Percentiles rank a stretch among this genome's conserved stretches.
Conservation (phyloP, 2,113 vertebrate genomes). For the Phasianus colchicus region DNA sequence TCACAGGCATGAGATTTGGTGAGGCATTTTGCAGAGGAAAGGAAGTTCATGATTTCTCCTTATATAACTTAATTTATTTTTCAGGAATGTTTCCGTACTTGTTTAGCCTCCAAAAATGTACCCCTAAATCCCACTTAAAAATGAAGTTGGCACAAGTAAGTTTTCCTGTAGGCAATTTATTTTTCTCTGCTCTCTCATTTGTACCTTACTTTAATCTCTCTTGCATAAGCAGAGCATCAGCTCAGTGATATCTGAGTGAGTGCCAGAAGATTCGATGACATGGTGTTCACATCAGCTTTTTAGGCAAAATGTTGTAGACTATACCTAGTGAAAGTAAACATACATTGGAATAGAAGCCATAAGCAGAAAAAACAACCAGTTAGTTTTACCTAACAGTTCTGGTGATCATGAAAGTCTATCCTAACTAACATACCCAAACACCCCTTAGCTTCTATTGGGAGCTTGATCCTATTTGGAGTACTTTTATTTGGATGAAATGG, state of each 20-base stretch:
- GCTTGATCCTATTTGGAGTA: background rate
- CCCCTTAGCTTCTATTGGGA: background rate
- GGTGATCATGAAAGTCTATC: background rate
- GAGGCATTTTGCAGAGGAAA: background rate
- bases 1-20: slow-evolving; percentile 9
- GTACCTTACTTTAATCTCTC: slow-evolving; percentile 45
- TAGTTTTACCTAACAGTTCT: background rate
- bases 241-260: background rate
- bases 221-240: slow-evolving; percentile 47
- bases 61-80: slow-evolving; percentile 23
- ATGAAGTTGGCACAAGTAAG: slow-evolving; percentile 1
- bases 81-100: background rate
- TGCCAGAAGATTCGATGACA: slow-evolving; percentile 41
- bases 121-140: slow-evolving; percentile 44
- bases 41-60: background rate
- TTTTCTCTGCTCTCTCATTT: background rate
- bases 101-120: slow-evolving; percentile 11
- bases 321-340: background rate
- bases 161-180: slow-evolving; percentile 46
- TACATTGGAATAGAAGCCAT: background rate
- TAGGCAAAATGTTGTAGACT: background rate
- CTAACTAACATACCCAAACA: background rate
- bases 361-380: background rate
- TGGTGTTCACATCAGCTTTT: background rate
- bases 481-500: slow-evolving; percentile 16